Evolutionary conservation across 2,113 vertebrate species (phyloP), one percentile per base, ranked within the genome.

Genomic region (Marmota monax): DNA sequence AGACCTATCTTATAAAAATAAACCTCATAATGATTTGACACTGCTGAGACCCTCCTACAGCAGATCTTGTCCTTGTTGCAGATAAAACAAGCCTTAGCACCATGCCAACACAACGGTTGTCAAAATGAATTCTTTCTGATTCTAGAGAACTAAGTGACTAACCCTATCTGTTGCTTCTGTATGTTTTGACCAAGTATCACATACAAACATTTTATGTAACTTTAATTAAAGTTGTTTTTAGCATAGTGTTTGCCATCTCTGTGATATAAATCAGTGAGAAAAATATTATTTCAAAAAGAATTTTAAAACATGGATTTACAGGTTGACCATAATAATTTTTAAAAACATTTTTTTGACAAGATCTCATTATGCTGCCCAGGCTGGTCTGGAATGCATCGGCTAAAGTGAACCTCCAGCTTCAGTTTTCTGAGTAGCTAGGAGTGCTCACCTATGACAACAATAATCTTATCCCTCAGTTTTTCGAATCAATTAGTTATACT

Each of bases 101-200:
- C 94, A 95, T 96, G 97, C 96, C 97, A 96, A 96, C 82, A n/a
- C 78, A 82, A 96, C 94, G 97, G 88, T 88, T 97, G 96, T 73
- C 94, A 95, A 94, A 93, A 67, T 9, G 34, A 93, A 76, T 85
- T 96, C 96, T 96, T 74, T 58, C n/a, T 88, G 73, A 88, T 86
- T 76, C 95, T 89, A 76, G 11, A 89, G 69, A 88, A 58, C 42
- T 3, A 0, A 11, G 61, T 53, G 45, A 70, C 78, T 67, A 78
- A 58, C 17, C 34, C 39, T 80, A 53, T 77, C 42, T 95, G 65
- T 56, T 78, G 70, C 51, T 82, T 74, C n/a, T 69, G 27, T 34
- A 37, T 37, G n/a, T 48, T 90, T 39, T 90, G 34, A 92, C 4
- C n/a, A 78, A 29, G 13, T 45, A 58, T 42, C 39, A 63, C 32